Evolutionary conservation across 2,797 vertebrate genomes (phyloP).

Genomic region (Neosilurus hyrtlii): DNA sequence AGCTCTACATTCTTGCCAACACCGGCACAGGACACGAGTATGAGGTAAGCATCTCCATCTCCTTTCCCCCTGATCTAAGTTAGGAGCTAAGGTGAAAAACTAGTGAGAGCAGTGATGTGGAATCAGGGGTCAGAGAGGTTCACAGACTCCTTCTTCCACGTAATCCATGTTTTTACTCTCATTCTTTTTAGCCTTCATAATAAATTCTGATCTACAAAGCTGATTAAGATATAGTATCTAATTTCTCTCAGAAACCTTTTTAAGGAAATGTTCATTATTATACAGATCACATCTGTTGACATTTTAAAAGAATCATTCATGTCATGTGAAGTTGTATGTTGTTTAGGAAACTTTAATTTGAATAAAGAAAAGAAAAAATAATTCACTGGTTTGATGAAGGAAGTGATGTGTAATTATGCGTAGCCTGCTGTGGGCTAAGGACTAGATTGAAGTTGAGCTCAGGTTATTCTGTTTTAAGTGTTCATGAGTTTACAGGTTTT

Average conservation of each 20-base stretch:
- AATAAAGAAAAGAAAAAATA: background rate
- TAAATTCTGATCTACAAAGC: background rate
- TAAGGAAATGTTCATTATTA: background rate
- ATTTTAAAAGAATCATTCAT: background rate
- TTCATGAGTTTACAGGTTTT: background rate
- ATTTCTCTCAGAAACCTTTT: background rate
- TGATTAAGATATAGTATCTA: background rate
- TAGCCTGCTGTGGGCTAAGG: background rate
- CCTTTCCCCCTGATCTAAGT: background rate
- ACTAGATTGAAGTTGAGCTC: background rate
- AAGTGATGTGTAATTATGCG: background rate
- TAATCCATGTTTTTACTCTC: background rate
- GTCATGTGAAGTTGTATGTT: background rate
- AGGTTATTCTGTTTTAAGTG: background rate
- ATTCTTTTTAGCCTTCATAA: background rate
- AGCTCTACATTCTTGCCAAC: slow-evolving; percentile 86
- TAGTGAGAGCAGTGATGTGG: background rate
- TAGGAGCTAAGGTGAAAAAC: background rate
- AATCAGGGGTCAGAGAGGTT: background rate
- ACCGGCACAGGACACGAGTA: slow-evolving; percentile 84
- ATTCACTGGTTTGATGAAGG: background rate
- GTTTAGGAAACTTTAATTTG: background rate
- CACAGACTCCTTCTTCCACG: background rate
- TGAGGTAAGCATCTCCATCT: slow-evolving; percentile 74
- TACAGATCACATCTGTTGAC: background rate